Base-by-base conservation (phyloP, 2,797 vertebrate species). In the Rhinophrynus dorsalis region DNA sequence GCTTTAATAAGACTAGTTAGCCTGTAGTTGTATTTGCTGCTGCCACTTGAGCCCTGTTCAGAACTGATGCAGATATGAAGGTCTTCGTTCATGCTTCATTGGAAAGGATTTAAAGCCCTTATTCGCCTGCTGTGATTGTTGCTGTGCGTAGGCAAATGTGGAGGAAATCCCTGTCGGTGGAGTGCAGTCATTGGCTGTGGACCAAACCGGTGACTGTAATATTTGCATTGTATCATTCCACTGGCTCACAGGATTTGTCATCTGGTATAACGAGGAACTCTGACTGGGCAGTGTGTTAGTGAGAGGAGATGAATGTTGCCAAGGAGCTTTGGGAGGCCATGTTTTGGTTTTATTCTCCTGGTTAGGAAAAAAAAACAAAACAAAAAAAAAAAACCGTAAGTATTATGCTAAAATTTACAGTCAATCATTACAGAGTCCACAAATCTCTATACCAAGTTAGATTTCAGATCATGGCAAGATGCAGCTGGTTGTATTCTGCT, bases 291-390 rank as follows among this genome's bases (percentile, higher is more conserved):
- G 90, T 8, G 91, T 88, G 87, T 90, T 92, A 1, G 90, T 83
- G 74, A 94, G 91, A 0, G 86, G 84, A 17, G 88, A 84, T 0
- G 92, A 84, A 79, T 98, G 96, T 78, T 99, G 97, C 97, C 97
- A 99, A 0, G 97, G 97, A 1, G 96, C 97, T 86, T 98, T 99
- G 1, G 97, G 97, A 17, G 97, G 97, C 97, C 97, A 99, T 0
- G 97, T 99, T 91, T 99, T 99, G 80, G 95, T 99, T 90, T 98
- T 99, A 79, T 92, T 96, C 67, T 98, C 97, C 97, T 99, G 88
- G 54, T 17, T 23, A 55, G 80, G 29, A 42, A 4, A 30, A 18
- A 37, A 37, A 37, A 12, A 6, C 7, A 33, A 42, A 4, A 30
- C 15, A 37, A 37, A 37, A 12, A 6, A 37, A 37, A 3, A 37